These are phyloP conservation scores for Drosophila eugracilis DNA, from an alignment of 1,140 invertebrate species.

Conservation along the genomic window DNA sequence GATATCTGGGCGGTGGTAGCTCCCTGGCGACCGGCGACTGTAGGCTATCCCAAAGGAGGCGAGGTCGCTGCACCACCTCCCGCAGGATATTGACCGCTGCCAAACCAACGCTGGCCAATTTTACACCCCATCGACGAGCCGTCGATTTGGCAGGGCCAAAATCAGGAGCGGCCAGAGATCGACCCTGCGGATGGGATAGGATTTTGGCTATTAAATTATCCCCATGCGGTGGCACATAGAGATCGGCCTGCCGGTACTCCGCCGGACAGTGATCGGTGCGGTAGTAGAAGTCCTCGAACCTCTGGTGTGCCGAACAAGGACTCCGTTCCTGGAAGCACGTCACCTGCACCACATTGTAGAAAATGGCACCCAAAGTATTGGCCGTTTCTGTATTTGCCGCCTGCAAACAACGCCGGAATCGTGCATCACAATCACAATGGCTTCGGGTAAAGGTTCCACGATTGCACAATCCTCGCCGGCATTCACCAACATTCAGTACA, in stretches of 20 bases:
- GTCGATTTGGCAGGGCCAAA: conserved; percentile 59
- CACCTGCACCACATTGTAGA: conserved; percentile 89
- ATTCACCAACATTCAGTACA: conserved; percentile 87
- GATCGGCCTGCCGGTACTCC: conserved; percentile 75
- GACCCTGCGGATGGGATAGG: conserved; percentile 66
- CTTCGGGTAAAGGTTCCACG: conserved; percentile 89
- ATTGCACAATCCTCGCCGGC: conserved; percentile 89
- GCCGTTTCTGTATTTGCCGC: conserved; percentile 88
- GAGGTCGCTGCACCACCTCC: conserved; percentile 73
- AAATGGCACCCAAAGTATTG: conserved; percentile 89
- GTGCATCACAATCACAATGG: conserved; percentile 90
- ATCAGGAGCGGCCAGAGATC: conserved; percentile 44
- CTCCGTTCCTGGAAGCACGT: conserved; percentile 89
- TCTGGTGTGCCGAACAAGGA: conserved; percentile 88
- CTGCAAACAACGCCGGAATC: conserved; percentile 89
- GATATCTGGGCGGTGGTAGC: conserved; percentile 36
- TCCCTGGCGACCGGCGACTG: conserved; percentile 65
- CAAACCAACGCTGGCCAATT: conserved; percentile 78
- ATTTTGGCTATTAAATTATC: conserved; percentile 79
- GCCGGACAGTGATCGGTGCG: conserved; percentile 66
- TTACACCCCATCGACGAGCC: conserved; percentile 72
- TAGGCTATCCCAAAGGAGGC: conserved; percentile 70
- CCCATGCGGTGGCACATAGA: conserved; percentile 77
- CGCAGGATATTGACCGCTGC: conserved; percentile 80
- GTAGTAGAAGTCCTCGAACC: conserved; percentile 85